phyloP scores from a whole-genome alignment of 2,888 invertebrate genomes.

The Yponomeuta cagnagella region DNA sequence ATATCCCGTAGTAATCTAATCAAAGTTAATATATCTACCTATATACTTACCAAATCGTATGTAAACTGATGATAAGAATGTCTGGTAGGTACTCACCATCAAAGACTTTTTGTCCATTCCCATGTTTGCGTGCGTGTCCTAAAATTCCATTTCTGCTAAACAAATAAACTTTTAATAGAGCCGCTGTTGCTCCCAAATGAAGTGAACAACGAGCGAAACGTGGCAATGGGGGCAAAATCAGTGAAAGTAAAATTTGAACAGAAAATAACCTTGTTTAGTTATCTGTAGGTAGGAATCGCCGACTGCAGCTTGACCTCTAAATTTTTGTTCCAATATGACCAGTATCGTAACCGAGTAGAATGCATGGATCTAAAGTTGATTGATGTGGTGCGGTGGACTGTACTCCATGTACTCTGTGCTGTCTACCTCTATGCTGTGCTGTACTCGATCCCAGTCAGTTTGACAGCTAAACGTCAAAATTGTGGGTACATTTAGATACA shows the following conservation, averaged over 20 bases:
- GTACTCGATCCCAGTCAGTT: too few relatives aligned
- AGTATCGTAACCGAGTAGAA: too few relatives aligned
- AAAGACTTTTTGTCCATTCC: background rate
- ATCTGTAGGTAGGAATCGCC: background rate
- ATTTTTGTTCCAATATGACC: too few relatives aligned
- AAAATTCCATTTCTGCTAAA: background rate
- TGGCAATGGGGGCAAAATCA: slow-evolving; percentile 1
- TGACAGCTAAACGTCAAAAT: too few relatives aligned
- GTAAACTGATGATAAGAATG: too few relatives aligned
- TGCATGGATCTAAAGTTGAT: too few relatives aligned
- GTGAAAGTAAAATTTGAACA: background rate
- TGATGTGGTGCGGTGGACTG: too few relatives aligned
- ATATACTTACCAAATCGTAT: too few relatives aligned
- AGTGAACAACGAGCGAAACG: background rate
- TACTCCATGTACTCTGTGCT: too few relatives aligned
- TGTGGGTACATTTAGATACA: too few relatives aligned
- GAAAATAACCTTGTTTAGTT: background rate
- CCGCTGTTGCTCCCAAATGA: background rate
- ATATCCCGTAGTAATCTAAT: background rate
- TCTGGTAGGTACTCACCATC: background rate
- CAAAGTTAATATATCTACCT: background rate
- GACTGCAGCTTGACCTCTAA: background rate
- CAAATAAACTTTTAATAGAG: background rate
- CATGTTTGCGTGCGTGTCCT: background rate
- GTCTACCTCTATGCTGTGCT: too few relatives aligned